Conservation (phyloP, 1,140 invertebrate species). For the Drosophila equinoxialis region DNA sequence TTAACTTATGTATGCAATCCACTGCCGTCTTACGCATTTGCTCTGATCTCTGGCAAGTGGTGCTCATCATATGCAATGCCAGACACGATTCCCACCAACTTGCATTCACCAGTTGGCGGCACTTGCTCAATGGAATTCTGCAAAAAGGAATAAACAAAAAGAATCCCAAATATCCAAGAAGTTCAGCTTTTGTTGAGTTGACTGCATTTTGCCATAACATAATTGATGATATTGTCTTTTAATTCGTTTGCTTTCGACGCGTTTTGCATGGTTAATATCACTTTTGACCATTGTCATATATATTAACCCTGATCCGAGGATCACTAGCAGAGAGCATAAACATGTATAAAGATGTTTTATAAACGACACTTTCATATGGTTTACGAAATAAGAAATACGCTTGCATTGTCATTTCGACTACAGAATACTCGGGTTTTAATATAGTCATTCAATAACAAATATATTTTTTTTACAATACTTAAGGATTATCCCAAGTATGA, state of each 20-base stretch:
- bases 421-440: too few relatives aligned
- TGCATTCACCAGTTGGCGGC: slow-evolving; percentile 53
- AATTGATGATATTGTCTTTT: slow-evolving; percentile 83
- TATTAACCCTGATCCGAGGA: background rate
- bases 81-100: slow-evolving; percentile 57
- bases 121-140: slow-evolving; percentile 54
- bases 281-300: slow-evolving; percentile 28
- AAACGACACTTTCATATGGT: background rate
- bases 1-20: slow-evolving; percentile 68
- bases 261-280: slow-evolving; percentile 48
- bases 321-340: background rate
- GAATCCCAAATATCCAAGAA: slow-evolving; percentile 26
- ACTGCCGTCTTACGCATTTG: slow-evolving; percentile 42
- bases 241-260: slow-evolving; percentile 74
- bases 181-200: background rate
- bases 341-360: slow-evolving; percentile 9
- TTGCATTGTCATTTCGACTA: too few relatives aligned
- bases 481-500: too few relatives aligned
- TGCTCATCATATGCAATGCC: slow-evolving; percentile 39
- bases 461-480: too few relatives aligned
- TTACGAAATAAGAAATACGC: too few relatives aligned
- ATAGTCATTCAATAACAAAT: too few relatives aligned
- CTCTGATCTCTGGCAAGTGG: slow-evolving; percentile 22
- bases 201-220: slow-evolving; percentile 66
- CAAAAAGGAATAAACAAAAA: slow-evolving; percentile 38